Conservation (phyloP, 2,113 vertebrate species). For the Scophthalmus maximus region DNA sequence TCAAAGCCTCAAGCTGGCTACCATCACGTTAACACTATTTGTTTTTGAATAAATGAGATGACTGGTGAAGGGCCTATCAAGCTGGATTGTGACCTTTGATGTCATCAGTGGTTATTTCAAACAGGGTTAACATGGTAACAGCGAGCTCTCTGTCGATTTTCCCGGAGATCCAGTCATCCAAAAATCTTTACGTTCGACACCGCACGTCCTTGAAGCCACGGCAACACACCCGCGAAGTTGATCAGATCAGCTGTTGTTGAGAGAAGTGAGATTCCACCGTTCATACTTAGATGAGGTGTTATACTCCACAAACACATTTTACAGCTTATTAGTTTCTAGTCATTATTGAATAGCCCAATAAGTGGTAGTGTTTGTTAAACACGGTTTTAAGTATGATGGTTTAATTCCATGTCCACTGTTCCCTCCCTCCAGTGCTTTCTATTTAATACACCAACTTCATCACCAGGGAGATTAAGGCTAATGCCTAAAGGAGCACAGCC, state of each 20-base stretch:
- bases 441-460: slow-evolving; percentile 78
- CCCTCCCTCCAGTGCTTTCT: slow-evolving; percentile 56
- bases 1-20: background rate
- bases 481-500: slow-evolving; percentile 79
- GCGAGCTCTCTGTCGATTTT: background rate
- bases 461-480: slow-evolving; percentile 81
- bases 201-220: background rate
- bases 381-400: slow-evolving; percentile 55
- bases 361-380: slow-evolving; percentile 58
- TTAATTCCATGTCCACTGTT: slow-evolving; percentile 72
- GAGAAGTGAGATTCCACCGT: background rate
- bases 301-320: slow-evolving; percentile 22
- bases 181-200: background rate
- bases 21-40: background rate
- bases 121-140: background rate
- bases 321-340: slow-evolving; percentile 30
- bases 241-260: background rate
- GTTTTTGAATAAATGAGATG: slow-evolving; percentile 5
- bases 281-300: background rate
- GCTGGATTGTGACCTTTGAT: background rate
- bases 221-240: background rate
- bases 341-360: slow-evolving; percentile 37
- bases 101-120: background rate
- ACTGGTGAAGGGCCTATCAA: background rate
- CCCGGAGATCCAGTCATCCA: background rate